Evolutionary conservation across 2,888 invertebrate genomes (phyloP).

Genomic region (Lepas anatifera): DNA sequence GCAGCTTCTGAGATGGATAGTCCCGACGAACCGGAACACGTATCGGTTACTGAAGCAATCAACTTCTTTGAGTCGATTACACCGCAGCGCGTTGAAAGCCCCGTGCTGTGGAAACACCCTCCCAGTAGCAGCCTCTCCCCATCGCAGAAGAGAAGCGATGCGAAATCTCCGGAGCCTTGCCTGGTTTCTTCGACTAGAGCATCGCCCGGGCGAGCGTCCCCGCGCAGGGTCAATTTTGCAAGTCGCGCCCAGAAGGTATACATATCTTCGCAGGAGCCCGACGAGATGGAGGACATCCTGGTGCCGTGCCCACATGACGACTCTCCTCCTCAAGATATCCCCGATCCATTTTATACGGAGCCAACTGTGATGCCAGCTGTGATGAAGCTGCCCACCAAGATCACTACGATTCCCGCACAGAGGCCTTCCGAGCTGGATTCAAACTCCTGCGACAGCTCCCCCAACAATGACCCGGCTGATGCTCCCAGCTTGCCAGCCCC

Average conservation of each 20-base stretch:
- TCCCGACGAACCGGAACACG: background rate
- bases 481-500: background rate
- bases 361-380: background rate
- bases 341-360: background rate
- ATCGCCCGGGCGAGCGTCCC: background rate
- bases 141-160: background rate
- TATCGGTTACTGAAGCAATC: background rate
- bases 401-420: background rate
- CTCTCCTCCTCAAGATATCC: background rate
- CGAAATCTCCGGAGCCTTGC: background rate
- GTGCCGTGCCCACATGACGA: background rate
- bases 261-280: background rate
- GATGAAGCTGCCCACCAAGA: background rate
- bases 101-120: background rate
- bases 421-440: background rate
- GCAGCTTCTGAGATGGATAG: too few relatives aligned
- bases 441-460: too few relatives aligned
- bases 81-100: background rate
- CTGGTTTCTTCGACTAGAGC: background rate
- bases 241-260: background rate
- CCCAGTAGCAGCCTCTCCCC: background rate
- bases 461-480: background rate
- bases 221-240: background rate
- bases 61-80: slow-evolving; percentile 2
- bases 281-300: background rate